Conservation (phyloP, 2,797 vertebrate genomes). For the Eidolon dupreanum region DNA sequence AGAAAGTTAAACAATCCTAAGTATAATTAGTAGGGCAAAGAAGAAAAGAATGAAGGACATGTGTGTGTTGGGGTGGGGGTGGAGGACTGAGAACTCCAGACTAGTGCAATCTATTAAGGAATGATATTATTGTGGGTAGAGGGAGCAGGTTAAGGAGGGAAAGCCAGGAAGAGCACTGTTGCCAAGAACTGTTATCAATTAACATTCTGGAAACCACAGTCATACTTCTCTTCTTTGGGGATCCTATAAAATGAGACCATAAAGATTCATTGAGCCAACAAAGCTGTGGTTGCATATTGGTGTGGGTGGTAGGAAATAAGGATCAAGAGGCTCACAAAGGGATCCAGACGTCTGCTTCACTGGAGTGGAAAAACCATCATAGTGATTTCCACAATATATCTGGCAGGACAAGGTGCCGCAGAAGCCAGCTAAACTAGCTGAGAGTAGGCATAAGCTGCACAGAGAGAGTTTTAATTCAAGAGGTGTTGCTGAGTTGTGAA, state of each 20-base stretch:
- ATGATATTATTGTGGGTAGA: not conserved
- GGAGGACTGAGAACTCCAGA: not conserved
- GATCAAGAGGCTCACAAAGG: not conserved
- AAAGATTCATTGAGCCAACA: conserved; percentile 53
- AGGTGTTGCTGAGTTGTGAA: not conserved
- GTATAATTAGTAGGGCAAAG: not conserved
- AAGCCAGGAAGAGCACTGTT: not conserved
- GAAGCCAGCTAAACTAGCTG: conserved; percentile 22
- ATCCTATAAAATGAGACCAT: conserved; percentile 49
- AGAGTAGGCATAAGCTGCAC: not conserved
- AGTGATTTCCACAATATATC: conserved; percentile 28
- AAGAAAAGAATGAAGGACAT: not conserved
- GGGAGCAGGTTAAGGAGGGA: conserved; percentile 17
- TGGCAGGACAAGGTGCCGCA: not conserved
- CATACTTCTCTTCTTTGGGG: conserved; percentile 18
- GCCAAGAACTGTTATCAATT: conserved; percentile 53
- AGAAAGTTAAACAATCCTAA: not conserved
- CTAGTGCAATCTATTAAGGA: not conserved
- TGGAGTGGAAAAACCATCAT: conserved; percentile 36
- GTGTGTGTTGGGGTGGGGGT: not conserved
- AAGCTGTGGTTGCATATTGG: not conserved
- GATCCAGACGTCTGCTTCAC: conserved; percentile 37
- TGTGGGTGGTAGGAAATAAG: not conserved
- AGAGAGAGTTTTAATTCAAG: conserved; percentile 10
- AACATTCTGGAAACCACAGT: conserved; percentile 53